Percentiles rank a stretch among this genome's conserved stretches.
These are phyloP conservation scores for Stictocephala bisonia DNA, from an alignment of 2,888 invertebrate genomes.

Conservation along the genomic window DNA sequence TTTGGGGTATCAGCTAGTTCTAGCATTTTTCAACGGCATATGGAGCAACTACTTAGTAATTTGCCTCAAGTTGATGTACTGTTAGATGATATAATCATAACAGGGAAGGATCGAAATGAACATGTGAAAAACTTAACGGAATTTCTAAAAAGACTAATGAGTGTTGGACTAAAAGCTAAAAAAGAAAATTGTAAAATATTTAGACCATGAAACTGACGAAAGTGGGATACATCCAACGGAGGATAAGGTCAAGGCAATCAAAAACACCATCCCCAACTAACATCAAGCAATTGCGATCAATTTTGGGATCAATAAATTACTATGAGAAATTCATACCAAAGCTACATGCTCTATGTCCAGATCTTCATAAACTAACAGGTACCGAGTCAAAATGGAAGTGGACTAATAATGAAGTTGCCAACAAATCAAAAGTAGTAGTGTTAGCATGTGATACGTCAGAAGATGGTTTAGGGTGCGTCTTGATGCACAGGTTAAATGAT, in stretches of 20 bases:
- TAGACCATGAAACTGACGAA: constrained; percentile 12
- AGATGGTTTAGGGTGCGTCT: background rate
- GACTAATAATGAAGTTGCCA: background rate
- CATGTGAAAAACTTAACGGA: background rate
- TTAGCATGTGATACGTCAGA: constrained; percentile 1
- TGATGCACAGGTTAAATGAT: background rate
- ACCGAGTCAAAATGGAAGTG: constrained; percentile 11
- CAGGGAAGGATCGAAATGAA: constrained; percentile 5
- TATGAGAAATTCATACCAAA: constrained; percentile 2
- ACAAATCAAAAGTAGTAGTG: background rate
- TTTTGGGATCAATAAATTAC: background rate
- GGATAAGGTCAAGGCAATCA: background rate
- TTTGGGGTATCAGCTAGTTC: background rate
- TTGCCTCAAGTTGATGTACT: background rate
- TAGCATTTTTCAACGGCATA: background rate
- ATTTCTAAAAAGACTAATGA: constrained; percentile 16
- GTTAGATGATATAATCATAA: constrained; percentile 15
- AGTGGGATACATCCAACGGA: background rate
- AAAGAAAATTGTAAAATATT: constrained; percentile 4
- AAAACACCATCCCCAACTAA: constrained; percentile 5
- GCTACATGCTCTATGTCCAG: background rate
- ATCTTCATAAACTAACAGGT: background rate
- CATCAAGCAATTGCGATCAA: background rate
- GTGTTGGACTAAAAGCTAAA: constrained; percentile 1
- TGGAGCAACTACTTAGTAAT: background rate